Evolutionary conservation across 2,888 invertebrate genomes (phyloP).

Genomic region (Mythimna vitellina): DNA sequence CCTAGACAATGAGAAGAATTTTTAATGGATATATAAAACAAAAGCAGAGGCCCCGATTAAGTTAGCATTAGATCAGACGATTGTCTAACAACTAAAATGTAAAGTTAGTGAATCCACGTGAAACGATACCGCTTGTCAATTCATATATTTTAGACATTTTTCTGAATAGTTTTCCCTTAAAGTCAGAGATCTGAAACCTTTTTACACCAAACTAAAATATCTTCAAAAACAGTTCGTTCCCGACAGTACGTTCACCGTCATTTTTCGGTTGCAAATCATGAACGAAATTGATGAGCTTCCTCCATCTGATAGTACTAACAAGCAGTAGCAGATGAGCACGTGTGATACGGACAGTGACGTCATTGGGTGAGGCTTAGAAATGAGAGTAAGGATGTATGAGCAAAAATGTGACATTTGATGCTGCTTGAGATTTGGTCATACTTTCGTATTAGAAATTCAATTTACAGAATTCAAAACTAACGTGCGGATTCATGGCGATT

Average conservation of each 20-base stretch:
- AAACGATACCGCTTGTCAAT: too few species aligned
- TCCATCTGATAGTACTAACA: conserved; percentile 68
- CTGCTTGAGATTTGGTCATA: conserved; percentile 7
- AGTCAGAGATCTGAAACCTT: not conserved
- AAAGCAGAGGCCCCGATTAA: too few species aligned
- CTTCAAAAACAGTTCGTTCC: conserved; percentile 35
- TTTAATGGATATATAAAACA: too few species aligned
- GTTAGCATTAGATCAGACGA: too few species aligned
- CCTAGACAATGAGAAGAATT: too few species aligned
- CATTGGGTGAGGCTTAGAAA: conserved; percentile 64
- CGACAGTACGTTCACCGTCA: conserved; percentile 57
- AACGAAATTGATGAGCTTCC: conserved; percentile 67
- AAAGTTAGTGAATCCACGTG: too few species aligned
- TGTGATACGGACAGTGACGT: conserved; percentile 63
- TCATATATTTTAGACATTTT: too few species aligned
- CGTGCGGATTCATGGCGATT: too few species aligned
- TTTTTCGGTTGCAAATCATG: conserved; percentile 69
- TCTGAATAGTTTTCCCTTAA: not conserved
- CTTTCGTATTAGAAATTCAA: conserved; percentile 1
- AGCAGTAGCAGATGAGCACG: conserved; percentile 68
- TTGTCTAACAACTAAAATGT: too few species aligned
- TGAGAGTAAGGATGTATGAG: conserved; percentile 42
- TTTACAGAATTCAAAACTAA: not conserved
- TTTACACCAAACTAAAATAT: not conserved
- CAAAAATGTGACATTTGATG: conserved; percentile 41